Base-by-base conservation (phyloP, 2,797 vertebrate species). In the Silurus lanzhouensis region DNA sequence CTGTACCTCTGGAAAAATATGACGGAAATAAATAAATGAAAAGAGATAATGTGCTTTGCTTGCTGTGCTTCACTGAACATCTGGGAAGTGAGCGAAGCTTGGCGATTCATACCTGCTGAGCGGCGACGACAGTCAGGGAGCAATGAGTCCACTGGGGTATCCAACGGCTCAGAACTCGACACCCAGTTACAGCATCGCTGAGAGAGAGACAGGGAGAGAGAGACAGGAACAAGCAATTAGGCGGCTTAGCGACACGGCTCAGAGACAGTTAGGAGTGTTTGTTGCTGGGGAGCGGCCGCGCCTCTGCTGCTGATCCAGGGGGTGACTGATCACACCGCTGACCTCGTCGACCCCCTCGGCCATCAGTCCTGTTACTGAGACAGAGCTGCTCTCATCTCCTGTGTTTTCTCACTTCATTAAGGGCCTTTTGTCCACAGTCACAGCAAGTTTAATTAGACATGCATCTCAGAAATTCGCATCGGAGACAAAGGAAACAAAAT, bases 161-260 rank as follows among this genome's bases (percentile, higher is more conserved):
- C 97, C 91, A 99, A 88, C 0, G 97, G 96, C 89, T 99, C 97
- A 0, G 97, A 95, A 93, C 97, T 99, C 17, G 97, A 99, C 80
- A 99, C 97, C 98, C 98, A 99, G 91, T 99, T 99, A 92, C 96
- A 96, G 93, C 97, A 99, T 91, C 95, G 97, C 98, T 99, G 93
- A 64, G 91, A 92, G 46, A 79, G 44, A 61, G 20, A 57, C 20
- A 8, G 52, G 63, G 57, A 64, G 46, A 63, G 63, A 71, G 82
- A 89, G 91, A 93, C 89, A 93, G 91, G 89, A 94, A 93, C 92
- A 94, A 93, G 94, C 93, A 94, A 95, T 95, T 95, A 95, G 94
- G 94, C 93, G 66, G 91, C 91, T 89, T 85, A 87, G 89, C 93
- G 93, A 94, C 93, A 94, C 92, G 92, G 91, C 92, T 92, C 92